Evolutionary conservation across 2,888 invertebrate species (phyloP), one percentile per base, ranked within the genome.

Genomic region (Poecilus cupreus): DNA sequence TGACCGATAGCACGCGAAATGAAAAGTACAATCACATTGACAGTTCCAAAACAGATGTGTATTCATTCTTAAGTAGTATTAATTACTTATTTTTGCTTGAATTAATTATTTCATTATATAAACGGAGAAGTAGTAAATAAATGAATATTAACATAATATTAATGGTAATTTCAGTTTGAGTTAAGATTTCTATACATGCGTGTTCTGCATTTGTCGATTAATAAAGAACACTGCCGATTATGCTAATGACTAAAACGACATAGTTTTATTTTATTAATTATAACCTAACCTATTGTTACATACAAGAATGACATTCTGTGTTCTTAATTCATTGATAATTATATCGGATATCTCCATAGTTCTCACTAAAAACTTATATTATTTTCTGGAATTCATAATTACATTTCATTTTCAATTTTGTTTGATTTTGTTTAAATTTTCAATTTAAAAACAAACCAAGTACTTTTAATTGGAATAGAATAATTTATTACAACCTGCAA

Each of bases 51-150:
- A 77, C 26, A 37, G 32, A 32, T 32, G 32, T 32, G 32, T 32
- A 32, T 32, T 32, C 32, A 32, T 60, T 64, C 77, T 77, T 77
- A 77, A 77, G 77, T 77, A 77, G 77, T 64, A 64, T 64, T 60
- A 60, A 77, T 39, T 77, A 22, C 22, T 49, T 74, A 54, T 54
- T 76, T 75, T 51, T 76, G 32, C 54, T 75, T 57, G 54, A 39
- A 46, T 72, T 20, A 74, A 74, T 72, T 74, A 74, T 74, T 74
- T 74, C 26, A 60, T 77, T n/a, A 77, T 77, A 77, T 77, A 64
- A 77, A 60, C 64, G 77, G 51, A 74, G 70, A 70, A 76, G 77
- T 76, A 76, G 76, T 77, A 77, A 77, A 77, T 77, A 22, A 77
- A 77, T 77, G 46, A 32, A 64, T 72, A 43, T 46, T 77, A 77